phyloP scores from a whole-genome alignment of 2,888 invertebrate species.

The Phania funesta region DNA sequence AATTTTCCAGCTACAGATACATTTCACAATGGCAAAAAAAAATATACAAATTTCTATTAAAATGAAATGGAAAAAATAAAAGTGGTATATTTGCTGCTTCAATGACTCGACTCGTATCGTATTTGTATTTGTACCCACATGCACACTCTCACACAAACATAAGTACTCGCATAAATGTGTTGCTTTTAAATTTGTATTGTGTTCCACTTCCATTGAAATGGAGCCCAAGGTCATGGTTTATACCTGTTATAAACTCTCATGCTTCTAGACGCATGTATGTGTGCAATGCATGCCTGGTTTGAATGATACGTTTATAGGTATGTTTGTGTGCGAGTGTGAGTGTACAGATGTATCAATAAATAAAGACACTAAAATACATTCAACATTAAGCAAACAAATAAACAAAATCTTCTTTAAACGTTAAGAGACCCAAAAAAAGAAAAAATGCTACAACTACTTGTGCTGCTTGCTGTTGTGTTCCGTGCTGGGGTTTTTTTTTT shows the following conservation, averaged over 20 bases:
- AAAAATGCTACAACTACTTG: conserved; percentile 7
- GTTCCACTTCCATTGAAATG: conserved; percentile 61
- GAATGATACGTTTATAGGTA: too few relatives aligned
- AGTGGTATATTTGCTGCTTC: conserved; percentile 47
- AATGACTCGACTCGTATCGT: conserved; percentile 51
- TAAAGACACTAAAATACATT: background rate
- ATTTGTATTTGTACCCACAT: background rate
- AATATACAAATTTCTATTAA: too few relatives aligned
- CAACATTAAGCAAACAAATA: conserved; percentile 7
- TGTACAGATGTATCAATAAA: background rate
- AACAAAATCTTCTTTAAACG: conserved; percentile 42
- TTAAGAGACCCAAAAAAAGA: conserved; percentile 45
- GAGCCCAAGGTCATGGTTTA: conserved; percentile 62
- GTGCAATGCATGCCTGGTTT: background rate
- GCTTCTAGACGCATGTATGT: background rate
- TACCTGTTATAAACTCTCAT: conserved; percentile 28
- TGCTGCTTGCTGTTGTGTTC: background rate
- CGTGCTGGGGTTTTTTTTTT: background rate
- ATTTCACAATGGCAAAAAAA: conserved; percentile 33
- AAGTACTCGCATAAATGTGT: conserved; percentile 13
- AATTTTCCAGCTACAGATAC: background rate
- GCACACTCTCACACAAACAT: conserved; percentile 1
- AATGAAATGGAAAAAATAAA: conserved; percentile 26
- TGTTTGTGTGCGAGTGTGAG: background rate
- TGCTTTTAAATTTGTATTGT: conserved; percentile 43